Percentiles rank a stretch among this genome's conserved stretches.
Evolutionary conservation across 2,888 invertebrate genomes (phyloP).

Genomic region (Athalia cordata): DNA sequence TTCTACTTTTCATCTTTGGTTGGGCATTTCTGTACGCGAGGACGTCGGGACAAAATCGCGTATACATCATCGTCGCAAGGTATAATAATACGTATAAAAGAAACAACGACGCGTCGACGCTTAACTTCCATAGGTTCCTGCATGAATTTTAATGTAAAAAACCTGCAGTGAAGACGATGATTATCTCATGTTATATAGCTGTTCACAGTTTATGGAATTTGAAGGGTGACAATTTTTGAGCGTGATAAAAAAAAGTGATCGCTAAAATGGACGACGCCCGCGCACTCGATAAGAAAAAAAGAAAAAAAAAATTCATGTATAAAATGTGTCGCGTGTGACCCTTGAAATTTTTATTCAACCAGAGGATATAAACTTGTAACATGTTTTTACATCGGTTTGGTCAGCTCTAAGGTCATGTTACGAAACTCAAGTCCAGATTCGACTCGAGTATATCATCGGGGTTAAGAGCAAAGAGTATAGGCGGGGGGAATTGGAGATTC

Average conservation of each 20-base stretch:
- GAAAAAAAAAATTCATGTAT: background rate
- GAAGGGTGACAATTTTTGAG: too few species aligned
- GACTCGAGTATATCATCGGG: background rate
- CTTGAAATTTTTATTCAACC: background rate
- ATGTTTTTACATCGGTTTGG: background rate
- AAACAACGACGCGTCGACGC: too few species aligned
- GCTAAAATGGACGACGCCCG: background rate
- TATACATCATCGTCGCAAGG: too few species aligned
- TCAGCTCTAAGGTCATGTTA: conserved; percentile 23
- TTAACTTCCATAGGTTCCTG: too few species aligned
- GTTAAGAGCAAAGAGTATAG: too few species aligned
- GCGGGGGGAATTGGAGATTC: background rate
- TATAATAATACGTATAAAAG: too few species aligned
- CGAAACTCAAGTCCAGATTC: conserved; percentile 23
- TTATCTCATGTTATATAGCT: too few species aligned
- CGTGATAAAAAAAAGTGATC: too few species aligned
- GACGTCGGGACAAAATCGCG: conserved; percentile 8
- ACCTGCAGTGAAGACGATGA: too few species aligned
- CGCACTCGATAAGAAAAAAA: background rate
- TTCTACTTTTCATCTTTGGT: conserved; percentile 9
- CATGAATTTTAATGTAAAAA: too few species aligned
- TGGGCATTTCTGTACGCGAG: conserved; percentile 1
- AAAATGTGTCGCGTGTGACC: background rate
- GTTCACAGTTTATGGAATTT: too few species aligned
- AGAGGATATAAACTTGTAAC: background rate